Evolutionary conservation across 2,797 vertebrate genomes (phyloP).

Genomic region (Hemibagrus guttatus): DNA sequence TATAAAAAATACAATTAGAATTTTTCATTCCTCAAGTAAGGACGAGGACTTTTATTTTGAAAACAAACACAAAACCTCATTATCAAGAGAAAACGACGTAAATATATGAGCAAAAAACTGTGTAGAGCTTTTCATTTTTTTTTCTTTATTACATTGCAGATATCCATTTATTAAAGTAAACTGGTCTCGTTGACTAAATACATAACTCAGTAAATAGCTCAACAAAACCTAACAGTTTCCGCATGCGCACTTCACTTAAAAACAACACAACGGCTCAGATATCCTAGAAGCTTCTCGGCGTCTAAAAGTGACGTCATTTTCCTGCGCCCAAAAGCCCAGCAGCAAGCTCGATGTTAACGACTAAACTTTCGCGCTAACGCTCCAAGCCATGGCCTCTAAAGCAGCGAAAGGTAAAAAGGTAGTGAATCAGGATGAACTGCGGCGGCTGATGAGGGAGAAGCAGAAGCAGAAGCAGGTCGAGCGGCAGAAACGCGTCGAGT

Average conservation of each 20-base stretch:
- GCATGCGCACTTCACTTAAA: too few species aligned
- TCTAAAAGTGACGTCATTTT: conserved; percentile 10
- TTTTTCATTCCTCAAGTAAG: too few species aligned
- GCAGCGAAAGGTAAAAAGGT: conserved; percentile 77
- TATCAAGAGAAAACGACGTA: neutral
- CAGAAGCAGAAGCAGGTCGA: conserved; percentile 72
- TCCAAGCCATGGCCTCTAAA: conserved; percentile 51
- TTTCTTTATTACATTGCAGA: neutral
- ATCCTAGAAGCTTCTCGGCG: too few species aligned
- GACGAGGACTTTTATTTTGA: neutral
- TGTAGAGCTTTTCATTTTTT: neutral
- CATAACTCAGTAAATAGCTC: too few species aligned
- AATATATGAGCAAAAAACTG: neutral
- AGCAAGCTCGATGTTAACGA: neutral
- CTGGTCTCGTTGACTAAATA: neutral
- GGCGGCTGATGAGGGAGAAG: conserved; percentile 90
- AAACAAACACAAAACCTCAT: neutral
- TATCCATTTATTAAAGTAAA: neutral
- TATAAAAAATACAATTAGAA: too few species aligned
- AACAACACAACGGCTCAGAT: too few species aligned
- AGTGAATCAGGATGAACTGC: conserved; percentile 90
- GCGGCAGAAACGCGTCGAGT: conserved; percentile 84
- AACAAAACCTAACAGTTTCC: too few species aligned
- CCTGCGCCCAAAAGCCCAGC: conserved; percentile 9
- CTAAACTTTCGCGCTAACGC: neutral